Conservation (phyloP, 2,113 vertebrate genomes). For the Chlorodrepanis virens region DNA sequence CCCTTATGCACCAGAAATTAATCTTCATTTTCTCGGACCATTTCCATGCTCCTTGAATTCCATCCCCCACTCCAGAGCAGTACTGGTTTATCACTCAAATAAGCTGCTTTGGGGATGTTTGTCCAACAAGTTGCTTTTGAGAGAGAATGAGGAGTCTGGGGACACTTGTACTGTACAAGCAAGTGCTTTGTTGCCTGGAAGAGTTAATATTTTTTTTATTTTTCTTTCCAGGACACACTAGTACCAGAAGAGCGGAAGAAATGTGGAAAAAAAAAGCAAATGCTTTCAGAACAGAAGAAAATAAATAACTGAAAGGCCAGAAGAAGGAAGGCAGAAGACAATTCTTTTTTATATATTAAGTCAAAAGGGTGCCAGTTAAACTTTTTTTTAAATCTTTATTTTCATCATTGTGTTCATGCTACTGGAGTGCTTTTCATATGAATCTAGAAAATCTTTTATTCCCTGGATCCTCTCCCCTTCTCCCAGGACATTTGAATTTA, state of each 20-base stretch:
- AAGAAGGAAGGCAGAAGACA: conserved; percentile 37
- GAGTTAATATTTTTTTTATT: conserved; percentile 29
- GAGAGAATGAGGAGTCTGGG: not conserved
- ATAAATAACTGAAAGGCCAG: conserved; percentile 41
- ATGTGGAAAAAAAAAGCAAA: conserved; percentile 34
- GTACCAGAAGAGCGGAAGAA: conserved; percentile 53
- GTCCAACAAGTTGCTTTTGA: not conserved
- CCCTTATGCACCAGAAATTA: not conserved
- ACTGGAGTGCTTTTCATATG: conserved; percentile 38
- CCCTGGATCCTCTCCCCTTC: not conserved
- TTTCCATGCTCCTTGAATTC: not conserved
- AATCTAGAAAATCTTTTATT: not conserved
- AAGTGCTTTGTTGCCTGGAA: not conserved
- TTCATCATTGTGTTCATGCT: conserved; percentile 31
- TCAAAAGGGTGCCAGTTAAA: conserved; percentile 43
- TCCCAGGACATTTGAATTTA: conserved; percentile 11
- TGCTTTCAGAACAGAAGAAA: conserved; percentile 26
- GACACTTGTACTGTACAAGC: not conserved
- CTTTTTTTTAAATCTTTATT: conserved; percentile 15
- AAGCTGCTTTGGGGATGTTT: not conserved
- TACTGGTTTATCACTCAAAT: not conserved
- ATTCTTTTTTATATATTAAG: conserved; percentile 14
- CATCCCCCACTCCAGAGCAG: not conserved
- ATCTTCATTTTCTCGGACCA: not conserved
- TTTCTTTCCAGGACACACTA: conserved; percentile 73